These are phyloP conservation scores for Hydrochoerus hydrochaeris DNA, from an alignment of 2,113 vertebrate species.

Conservation along the genomic window DNA sequence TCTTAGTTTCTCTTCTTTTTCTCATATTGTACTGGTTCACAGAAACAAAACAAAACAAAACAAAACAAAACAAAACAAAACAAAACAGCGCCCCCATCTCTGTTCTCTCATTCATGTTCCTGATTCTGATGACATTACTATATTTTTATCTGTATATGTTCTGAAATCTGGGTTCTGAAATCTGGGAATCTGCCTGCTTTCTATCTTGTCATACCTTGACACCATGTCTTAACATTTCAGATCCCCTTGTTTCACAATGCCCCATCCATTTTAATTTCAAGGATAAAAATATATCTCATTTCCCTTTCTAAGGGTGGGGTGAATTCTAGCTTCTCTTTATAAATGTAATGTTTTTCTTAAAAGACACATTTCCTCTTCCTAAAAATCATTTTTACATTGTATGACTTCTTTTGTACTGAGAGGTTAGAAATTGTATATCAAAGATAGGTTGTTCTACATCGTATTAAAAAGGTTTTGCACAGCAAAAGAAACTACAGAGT, in stretches of 20 bases:
- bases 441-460: background rate
- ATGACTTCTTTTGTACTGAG: background rate
- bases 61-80: too few species aligned
- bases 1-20: background rate
- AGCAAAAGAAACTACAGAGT: background rate
- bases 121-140: background rate
- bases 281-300: background rate
- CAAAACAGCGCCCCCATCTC: background rate
- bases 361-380: background rate
- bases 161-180: too few species aligned
- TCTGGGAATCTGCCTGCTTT: background rate
- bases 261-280: background rate
- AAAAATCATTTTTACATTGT: background rate
- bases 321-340: slow-evolving; percentile 1
- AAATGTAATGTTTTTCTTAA: background rate
- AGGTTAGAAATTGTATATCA: background rate
- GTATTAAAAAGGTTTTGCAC: background rate
- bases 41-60: background rate
- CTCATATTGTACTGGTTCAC: background rate
- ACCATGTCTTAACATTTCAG: background rate
- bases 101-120: background rate
- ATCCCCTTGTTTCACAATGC: background rate
- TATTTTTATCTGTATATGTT: background rate
- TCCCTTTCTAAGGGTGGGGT: background rate
- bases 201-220: background rate